A percentile compares a stretch with the other conserved stretches of the same genome.
Evolutionary conservation across 2,797 vertebrate species (phyloP).

Genomic region (Lepidocolaptes lacrymiger): DNA sequence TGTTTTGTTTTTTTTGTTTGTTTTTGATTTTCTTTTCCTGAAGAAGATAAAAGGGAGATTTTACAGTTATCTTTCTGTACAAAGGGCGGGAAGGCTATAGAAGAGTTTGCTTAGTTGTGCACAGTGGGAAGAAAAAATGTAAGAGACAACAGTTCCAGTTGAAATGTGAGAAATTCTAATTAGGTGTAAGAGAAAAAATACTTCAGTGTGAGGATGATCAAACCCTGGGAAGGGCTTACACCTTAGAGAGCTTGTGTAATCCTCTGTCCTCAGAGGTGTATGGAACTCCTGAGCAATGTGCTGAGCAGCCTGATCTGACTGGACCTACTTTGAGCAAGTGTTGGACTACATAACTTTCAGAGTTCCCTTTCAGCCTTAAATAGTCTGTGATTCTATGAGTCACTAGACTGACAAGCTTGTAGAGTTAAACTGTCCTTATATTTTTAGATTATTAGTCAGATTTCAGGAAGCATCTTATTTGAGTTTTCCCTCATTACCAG

Average conservation of each 20-base stretch:
- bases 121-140: neutral
- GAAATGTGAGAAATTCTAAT: neutral
- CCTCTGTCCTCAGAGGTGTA: fast-evolving
- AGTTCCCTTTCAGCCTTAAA: neutral
- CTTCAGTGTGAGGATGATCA: neutral
- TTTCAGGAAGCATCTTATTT: neutral
- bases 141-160: neutral
- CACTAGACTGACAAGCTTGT: neutral
- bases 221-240: neutral
- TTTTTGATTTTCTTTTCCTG: neutral
- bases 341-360: neutral
- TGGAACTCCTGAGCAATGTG: neutral
- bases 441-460: slow-evolving; percentile 56
- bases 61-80: neutral
- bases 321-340: neutral
- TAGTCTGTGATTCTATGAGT: neutral
- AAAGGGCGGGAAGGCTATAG: neutral
- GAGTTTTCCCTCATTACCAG: neutral
- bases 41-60: neutral
- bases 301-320: neutral
- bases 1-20: neutral
- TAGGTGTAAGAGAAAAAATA: neutral
- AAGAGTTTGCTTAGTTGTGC: neutral
- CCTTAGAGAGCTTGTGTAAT: neutral
- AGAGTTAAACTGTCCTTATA: neutral